A percentile compares a stretch with the other conserved stretches of the same genome.
Conservation (phyloP, 2,113 vertebrate species). For the Notarius lentiginosus region DNA sequence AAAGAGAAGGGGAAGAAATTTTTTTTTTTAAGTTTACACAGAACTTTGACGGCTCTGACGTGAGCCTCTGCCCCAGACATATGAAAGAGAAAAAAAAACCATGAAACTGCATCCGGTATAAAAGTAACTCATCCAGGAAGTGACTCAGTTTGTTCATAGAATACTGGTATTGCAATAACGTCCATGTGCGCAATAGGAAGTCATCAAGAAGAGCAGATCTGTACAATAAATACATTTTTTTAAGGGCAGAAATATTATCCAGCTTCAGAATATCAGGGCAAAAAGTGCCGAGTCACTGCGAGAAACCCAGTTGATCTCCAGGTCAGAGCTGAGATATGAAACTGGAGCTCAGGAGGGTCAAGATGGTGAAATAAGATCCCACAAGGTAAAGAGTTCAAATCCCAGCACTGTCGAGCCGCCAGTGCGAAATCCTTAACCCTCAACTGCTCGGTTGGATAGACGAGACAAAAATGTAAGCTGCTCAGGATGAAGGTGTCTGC, state of each 20-base stretch:
- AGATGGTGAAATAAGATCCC: background rate
- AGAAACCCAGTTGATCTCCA: background rate
- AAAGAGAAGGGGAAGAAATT: background rate
- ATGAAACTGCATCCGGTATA: background rate
- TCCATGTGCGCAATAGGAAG: background rate
- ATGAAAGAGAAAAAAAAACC: background rate
- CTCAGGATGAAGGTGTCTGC: too few species aligned
- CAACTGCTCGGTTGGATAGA: too few species aligned
- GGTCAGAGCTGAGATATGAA: background rate
- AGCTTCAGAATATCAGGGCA: background rate
- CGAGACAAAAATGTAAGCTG: too few species aligned
- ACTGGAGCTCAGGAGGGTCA: background rate
- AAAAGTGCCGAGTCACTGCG: background rate
- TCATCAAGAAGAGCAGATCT: background rate
- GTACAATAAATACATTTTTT: too few species aligned
- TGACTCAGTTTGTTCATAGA: conserved; percentile 13
- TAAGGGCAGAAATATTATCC: background rate
- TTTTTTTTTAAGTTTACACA: background rate
- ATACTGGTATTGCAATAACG: background rate
- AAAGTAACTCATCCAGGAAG: background rate
- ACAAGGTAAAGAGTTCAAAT: too few species aligned
- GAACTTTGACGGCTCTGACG: background rate
- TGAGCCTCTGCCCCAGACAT: background rate
- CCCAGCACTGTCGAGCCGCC: too few species aligned
- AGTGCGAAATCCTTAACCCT: too few species aligned